Evolutionary conservation across 1,140 invertebrate species (phyloP), one percentile per base, ranked within the genome.

Genomic region (Brachionus manjavacas): DNA sequence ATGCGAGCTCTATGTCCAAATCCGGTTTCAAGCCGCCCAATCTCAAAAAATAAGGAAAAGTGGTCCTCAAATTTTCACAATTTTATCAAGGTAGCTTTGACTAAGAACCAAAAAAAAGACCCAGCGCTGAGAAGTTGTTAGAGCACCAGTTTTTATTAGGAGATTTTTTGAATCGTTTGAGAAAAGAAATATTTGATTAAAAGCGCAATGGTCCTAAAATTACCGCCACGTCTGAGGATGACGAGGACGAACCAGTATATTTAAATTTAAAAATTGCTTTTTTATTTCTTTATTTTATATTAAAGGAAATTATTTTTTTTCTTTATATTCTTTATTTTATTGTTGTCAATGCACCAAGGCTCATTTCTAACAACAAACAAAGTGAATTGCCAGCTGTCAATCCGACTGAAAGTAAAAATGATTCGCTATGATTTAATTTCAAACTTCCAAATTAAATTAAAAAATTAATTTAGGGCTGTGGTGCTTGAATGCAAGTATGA

Each of bases 21-120:
- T 97, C 95, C 86, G 95, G 95, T 43, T 99, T 99, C 90, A 99
- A 99, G 89, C 95, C 97, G 35, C 98, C 98, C 9, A 94, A 94
- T 86, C 91, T 99, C 55, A n/a, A 97, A 96, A 90, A 96, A 99
- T 88, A 94, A 96, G 86, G 94, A 95, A 85, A 96, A 95, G 91
- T 99, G 98, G 97, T 92, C 87, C 86, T 86, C 86, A 23, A 66
- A 93, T 46, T 99, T 99, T 91, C 97, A 99, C 88, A 94, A 94
- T 89, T 99, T 99, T 91, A 93, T 99, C 9, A 99, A 99, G 92
- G 92, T 95, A 85, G 94, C 97, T n/a, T 91, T 99, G 83, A 99
- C 96, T 1, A 99, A 99, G 92, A 99, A 99, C 92, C 97, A 97
- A 99, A 99, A 91, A 99, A 98, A 90, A 91, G 98, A 88, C 98